phyloP scores from a whole-genome alignment of 64 coral and sea anemone species.

The Dendronephthya gigantea region DNA sequence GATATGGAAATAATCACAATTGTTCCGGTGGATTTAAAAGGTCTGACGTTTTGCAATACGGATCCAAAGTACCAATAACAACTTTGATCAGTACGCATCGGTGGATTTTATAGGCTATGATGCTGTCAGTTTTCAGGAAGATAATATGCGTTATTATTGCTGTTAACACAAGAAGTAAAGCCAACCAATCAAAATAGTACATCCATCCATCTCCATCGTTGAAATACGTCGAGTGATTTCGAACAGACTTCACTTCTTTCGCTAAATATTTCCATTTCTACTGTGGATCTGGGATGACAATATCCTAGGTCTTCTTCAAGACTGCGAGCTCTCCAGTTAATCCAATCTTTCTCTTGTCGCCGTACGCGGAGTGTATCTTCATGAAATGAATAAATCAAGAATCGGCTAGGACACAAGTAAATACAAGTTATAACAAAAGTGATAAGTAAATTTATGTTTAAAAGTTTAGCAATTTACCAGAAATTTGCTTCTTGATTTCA shows the following conservation, averaged over 20 bases:
- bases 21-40: background rate
- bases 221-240: background rate
- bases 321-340: background rate
- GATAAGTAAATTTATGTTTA: background rate
- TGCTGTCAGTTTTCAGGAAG: background rate
- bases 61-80: background rate
- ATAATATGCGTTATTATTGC: background rate
- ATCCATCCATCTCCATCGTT: background rate
- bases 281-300: background rate
- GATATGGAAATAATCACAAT: background rate
- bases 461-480: background rate
- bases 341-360: too few species aligned
- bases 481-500: background rate
- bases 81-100: background rate
- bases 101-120: background rate
- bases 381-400: background rate
- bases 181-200: background rate
- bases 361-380: too few species aligned
- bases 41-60: background rate
- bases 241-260: background rate
- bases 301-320: background rate
- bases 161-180: background rate
- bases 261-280: background rate
- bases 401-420: too few species aligned
- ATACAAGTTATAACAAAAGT: too few species aligned